phyloP scores from a whole-genome alignment of 1,140 invertebrate species.

The Sitobion miscanthi region DNA sequence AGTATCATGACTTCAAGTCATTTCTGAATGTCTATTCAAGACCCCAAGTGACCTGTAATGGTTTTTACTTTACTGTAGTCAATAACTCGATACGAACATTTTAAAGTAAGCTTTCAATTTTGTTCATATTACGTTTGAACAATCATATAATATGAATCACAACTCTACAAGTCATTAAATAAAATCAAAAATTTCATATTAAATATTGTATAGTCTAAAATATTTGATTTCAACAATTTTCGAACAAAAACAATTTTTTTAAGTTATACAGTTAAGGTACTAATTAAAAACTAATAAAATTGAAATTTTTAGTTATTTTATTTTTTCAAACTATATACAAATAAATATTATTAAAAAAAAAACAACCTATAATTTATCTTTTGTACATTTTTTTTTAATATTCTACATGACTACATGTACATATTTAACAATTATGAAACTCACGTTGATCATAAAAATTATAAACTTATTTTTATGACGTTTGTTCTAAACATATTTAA shows the following conservation, averaged over 20 bases:
- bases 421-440: background rate
- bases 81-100: background rate
- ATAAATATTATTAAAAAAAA: background rate
- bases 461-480: background rate
- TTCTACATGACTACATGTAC: background rate
- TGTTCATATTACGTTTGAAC: background rate
- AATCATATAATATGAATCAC: background rate
- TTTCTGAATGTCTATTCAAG: slow-evolving; percentile 14
- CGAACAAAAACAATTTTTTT: background rate
- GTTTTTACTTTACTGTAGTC: background rate
- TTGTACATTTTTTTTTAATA: background rate
- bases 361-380: background rate
- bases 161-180: background rate
- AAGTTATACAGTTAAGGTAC: background rate
- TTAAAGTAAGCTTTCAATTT: slow-evolving; percentile 4
- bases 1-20: background rate
- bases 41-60: background rate
- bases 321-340: background rate
- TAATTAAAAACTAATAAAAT: background rate
- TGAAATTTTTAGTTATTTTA: background rate
- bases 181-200: background rate
- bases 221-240: background rate
- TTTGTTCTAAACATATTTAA: background rate
- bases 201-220: no score
- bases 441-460: background rate